Conservation (phyloP, 2,888 invertebrate genomes). For the Pachliopta kotzebuea region DNA sequence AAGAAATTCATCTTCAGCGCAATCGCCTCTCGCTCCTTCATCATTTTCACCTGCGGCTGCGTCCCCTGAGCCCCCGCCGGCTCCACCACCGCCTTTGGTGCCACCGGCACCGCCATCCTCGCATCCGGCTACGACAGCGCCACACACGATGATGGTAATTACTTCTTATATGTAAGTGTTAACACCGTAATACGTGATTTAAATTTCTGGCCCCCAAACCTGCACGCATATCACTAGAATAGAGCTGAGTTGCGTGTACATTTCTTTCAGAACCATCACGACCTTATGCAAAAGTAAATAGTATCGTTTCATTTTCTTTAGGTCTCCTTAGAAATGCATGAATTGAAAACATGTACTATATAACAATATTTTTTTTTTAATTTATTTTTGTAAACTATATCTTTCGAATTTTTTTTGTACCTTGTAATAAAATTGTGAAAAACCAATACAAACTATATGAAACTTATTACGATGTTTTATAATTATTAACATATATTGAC, state of each 20-base stretch:
- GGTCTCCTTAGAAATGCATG: slow-evolving; percentile 25
- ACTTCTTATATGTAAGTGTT: slow-evolving; percentile 81
- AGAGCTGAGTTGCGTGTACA: slow-evolving; percentile 24
- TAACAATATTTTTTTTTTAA: background rate
- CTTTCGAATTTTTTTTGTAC: background rate
- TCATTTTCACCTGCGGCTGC: slow-evolving; percentile 79
- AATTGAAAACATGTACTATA: background rate
- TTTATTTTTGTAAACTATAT: background rate
- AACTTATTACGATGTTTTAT: background rate
- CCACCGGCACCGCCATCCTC: slow-evolving; percentile 60
- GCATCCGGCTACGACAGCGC: slow-evolving; percentile 59
- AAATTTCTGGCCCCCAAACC: slow-evolving; percentile 69
- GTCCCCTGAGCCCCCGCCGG: slow-evolving; percentile 82
- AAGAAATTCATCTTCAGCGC: slow-evolving; percentile 50
- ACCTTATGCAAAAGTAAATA: background rate
- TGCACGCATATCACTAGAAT: slow-evolving; percentile 48
- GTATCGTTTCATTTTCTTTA: slow-evolving; percentile 5
- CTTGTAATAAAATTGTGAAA: background rate
- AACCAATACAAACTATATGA: too few species aligned
- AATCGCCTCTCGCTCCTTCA: slow-evolving; percentile 81
- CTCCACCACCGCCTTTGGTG: slow-evolving; percentile 75
- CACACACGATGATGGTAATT: slow-evolving; percentile 81
- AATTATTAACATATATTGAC: background rate
- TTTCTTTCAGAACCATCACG: slow-evolving; percentile 5
- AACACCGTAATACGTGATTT: slow-evolving; percentile 79